Evolutionary conservation across 2,888 invertebrate species (phyloP), one percentile per base, ranked within the genome.

Genomic region (Branchellion lobata): DNA sequence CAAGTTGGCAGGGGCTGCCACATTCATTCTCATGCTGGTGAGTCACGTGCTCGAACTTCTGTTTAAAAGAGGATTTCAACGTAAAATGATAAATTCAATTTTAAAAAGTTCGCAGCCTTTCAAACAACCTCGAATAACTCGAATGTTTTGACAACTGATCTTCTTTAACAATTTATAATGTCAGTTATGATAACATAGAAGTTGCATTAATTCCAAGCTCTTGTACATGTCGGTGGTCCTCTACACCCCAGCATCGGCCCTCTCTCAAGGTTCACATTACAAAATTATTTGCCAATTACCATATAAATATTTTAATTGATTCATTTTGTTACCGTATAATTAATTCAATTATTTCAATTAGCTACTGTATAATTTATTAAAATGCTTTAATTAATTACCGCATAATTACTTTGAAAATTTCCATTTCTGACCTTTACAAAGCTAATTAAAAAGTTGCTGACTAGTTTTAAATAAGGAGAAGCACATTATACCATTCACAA

Each of bases 231-330:
- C 94, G 0, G 92, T 94, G 80, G 94, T 94, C 0, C 91, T 95
- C 81, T 94, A 94, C 86, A 94, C 94, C 2, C 94, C 94, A 77
- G 93, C 94, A 1, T 88, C 94, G 84, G 94, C 94, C 0, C 92
- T 95, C 2, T 87, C 86, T 83, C 88, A 95, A 81, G 81, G 81
- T 81, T 18, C 34, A 40, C 40, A 40, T 40, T 40, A 8, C 14
- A 40, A 40, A 40, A 40, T 40, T 40, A 14, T 40, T 40, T 40
- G 40, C n/a, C n/a, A n/a, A n/a, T n/a, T n/a, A n/a, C n/a, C n/a
- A n/a, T n/a, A n/a, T n/a, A n/a, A n/a, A n/a, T n/a, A n/a, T n/a
- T n/a, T n/a, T n/a, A n/a, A n/a, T n/a, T n/a, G n/a, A n/a, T n/a
- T n/a, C n/a, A n/a, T n/a, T n/a, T n/a, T n/a, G n/a, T n/a, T n/a